Evolutionary conservation across 2,888 invertebrate genomes (phyloP).

Genomic region (Chrysina gloriosa): DNA sequence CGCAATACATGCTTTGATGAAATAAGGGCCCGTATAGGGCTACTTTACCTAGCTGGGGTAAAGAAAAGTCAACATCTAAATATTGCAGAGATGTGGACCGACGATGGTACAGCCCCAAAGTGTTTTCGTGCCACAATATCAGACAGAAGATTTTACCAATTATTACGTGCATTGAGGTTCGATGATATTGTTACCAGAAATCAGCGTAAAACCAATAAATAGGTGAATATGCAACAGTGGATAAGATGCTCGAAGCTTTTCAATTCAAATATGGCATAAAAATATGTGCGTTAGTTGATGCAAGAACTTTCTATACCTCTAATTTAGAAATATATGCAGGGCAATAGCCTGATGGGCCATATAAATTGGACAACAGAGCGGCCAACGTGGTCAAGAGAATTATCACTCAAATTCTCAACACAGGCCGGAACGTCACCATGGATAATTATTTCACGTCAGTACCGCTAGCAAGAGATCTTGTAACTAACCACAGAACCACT

Average conservation of each 20-base stretch:
- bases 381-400: not conserved
- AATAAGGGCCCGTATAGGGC: too few relatives aligned
- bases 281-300: not conserved
- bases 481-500: not conserved
- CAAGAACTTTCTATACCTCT: not conserved
- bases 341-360: not conserved
- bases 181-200: not conserved
- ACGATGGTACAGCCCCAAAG: too few relatives aligned
- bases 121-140: too few relatives aligned
- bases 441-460: not conserved
- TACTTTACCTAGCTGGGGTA: too few relatives aligned
- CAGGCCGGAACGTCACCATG: not conserved
- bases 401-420: not conserved
- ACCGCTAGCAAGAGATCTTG: not conserved
- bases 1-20: too few relatives aligned
- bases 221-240: not conserved
- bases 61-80: too few relatives aligned
- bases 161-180: too few relatives aligned
- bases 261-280: not conserved
- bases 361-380: not conserved
- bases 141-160: too few relatives aligned
- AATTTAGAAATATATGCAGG: not conserved
- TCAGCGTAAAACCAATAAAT: not conserved
- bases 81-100: too few relatives aligned
- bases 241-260: not conserved